Evolutionary conservation across 2,888 invertebrate genomes (phyloP).

Genomic region (Sarcophaga rosellei): DNA sequence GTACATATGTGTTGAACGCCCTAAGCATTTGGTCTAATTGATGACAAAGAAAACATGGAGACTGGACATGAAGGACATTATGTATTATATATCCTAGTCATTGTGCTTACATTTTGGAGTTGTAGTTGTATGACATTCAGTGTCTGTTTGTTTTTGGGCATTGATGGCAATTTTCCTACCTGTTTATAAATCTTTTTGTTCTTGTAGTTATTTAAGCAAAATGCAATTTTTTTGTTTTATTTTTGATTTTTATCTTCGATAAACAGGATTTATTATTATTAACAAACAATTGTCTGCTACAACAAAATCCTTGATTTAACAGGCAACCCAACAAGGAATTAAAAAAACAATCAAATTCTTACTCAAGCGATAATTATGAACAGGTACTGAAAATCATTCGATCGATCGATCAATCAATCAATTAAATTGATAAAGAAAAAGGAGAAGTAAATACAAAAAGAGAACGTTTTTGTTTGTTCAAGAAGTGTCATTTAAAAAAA

Average conservation of each 20-base stretch:
- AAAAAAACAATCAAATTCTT: conserved; percentile 25
- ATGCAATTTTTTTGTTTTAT: background rate
- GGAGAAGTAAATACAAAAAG: conserved; percentile 20
- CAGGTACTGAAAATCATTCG: conserved; percentile 37
- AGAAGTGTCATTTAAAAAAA: background rate
- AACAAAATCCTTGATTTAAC: conserved; percentile 36
- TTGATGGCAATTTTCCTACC: background rate
- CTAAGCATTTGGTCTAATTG: no score
- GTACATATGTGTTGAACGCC: no score
- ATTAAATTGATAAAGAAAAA: conserved; percentile 21
- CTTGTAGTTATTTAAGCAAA: background rate
- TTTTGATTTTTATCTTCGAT: conserved; percentile 39
- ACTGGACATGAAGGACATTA: no score
- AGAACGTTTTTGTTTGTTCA: conserved; percentile 58
- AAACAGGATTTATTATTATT: conserved; percentile 46
- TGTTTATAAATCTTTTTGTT: background rate
- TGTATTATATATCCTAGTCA: no score
- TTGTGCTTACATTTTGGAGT: no score
- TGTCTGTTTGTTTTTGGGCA: no score
- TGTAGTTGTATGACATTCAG: no score
- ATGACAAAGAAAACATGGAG: no score
- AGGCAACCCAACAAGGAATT: conserved; percentile 31
- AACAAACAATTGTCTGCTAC: conserved; percentile 39
- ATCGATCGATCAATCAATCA: conserved; percentile 59
- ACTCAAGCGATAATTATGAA: conserved; percentile 49